Evolutionary conservation across 2,113 vertebrate species (phyloP).

Genomic region (Aspidoscelis tigris): DNA sequence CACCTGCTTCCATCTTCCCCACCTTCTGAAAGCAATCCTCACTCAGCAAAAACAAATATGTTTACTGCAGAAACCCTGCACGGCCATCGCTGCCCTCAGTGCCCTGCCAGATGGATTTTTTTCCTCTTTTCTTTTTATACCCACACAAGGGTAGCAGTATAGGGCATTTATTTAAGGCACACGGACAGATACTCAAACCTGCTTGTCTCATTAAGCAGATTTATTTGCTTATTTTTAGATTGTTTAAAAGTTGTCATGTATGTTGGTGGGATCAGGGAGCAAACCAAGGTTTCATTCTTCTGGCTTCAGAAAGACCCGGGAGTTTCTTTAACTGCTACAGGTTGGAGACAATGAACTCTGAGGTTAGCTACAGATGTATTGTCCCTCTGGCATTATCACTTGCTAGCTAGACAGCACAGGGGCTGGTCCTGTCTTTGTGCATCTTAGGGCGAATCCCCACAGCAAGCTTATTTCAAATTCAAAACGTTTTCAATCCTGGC

Average conservation of each 20-base stretch:
- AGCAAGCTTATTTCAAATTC: too few relatives aligned
- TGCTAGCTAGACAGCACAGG: too few relatives aligned
- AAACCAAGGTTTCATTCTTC: slow-evolving; percentile 20
- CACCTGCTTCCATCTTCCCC: background rate
- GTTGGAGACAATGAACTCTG: too few relatives aligned
- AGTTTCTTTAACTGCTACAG: background rate
- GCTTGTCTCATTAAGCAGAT: slow-evolving; percentile 56
- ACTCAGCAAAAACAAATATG: slow-evolving; percentile 66
- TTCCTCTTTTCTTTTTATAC: slow-evolving; percentile 62
- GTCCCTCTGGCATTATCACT: too few relatives aligned
- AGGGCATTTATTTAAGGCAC: slow-evolving; percentile 59
- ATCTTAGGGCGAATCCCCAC: too few relatives aligned
- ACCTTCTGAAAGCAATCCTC: slow-evolving; percentile 64
- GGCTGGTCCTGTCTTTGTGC: too few relatives aligned
- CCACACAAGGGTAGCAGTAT: slow-evolving; percentile 57
- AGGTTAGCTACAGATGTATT: too few relatives aligned
- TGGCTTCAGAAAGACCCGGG: background rate
- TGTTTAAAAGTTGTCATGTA: slow-evolving; percentile 38
- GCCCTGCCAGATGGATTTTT: slow-evolving; percentile 58
- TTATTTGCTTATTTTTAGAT: slow-evolving; percentile 69
- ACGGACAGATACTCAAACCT: slow-evolving; percentile 38
- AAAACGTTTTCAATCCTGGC: too few relatives aligned
- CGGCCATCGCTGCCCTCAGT: slow-evolving; percentile 46
- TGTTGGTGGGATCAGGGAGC: slow-evolving; percentile 5
- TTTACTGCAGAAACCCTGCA: slow-evolving; percentile 70